Evolutionary conservation across 2,797 vertebrate genomes (phyloP).

Genomic region (Orientallactaga sibirica): DNA sequence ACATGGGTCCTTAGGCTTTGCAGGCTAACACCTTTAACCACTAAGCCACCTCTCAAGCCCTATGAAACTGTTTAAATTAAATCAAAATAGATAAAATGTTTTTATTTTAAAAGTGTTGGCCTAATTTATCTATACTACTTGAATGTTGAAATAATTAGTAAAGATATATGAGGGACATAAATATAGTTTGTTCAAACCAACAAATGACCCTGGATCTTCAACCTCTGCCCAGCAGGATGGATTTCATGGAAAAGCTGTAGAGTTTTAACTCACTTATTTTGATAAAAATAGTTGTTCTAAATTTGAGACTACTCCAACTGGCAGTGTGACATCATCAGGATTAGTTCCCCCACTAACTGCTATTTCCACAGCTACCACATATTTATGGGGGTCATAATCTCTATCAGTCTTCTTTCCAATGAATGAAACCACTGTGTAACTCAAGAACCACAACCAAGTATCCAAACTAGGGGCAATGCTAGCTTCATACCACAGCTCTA

Average conservation of each 20-base stretch:
- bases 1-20: no score
- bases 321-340: neutral
- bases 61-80: neutral
- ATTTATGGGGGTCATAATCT: neutral
- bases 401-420: constrained; percentile 60
- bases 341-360: constrained; percentile 3
- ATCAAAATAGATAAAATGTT: constrained; percentile 16
- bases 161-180: constrained; percentile 30
- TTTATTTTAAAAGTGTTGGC: neutral
- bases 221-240: neutral
- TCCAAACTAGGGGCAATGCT: neutral
- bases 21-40: no score
- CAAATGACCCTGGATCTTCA: constrained; percentile 7
- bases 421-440: constrained; percentile 39
- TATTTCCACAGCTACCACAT: constrained; percentile 45
- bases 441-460: neutral
- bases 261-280: constrained; percentile 44
- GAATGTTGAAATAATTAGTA: constrained; percentile 26
- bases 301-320: constrained; percentile 59
- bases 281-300: constrained; percentile 56
- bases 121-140: neutral
- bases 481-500: neutral
- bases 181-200: constrained; percentile 32
- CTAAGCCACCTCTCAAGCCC: no score
- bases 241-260: constrained; percentile 39